Conservation (phyloP, 1,140 invertebrate species). For the Tetramorium simillimum region DNA sequence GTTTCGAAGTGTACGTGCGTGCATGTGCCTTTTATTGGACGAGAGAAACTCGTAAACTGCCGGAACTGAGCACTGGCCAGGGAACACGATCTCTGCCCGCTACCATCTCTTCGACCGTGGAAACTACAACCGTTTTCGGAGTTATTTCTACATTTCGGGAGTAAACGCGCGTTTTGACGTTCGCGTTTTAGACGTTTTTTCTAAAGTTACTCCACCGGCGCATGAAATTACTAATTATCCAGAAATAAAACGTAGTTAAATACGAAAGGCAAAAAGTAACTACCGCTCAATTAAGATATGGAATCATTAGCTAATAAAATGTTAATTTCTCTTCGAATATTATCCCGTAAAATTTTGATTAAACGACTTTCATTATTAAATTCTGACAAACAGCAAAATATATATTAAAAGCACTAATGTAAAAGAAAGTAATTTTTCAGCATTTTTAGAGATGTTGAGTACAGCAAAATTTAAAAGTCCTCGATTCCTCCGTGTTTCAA, state of each 20-base stretch:
- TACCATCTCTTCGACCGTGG: constrained; percentile 47
- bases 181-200: constrained; percentile 13
- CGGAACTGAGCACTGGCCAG: constrained; percentile 69
- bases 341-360: not conserved
- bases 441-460: not conserved
- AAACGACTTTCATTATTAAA: not conserved
- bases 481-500: not conserved
- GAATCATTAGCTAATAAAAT: constrained; percentile 6
- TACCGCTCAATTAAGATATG: not conserved
- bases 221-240: constrained; percentile 14
- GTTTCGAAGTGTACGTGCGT: constrained; percentile 15
- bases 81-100: constrained; percentile 59
- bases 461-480: not conserved
- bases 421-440: not conserved
- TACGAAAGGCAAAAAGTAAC: not conserved
- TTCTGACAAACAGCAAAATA: not conserved
- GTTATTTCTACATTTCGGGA: constrained; percentile 58
- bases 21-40: constrained; percentile 32
- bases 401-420: not conserved
- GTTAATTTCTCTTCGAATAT: not conserved
- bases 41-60: constrained; percentile 73
- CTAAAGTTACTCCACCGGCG: not conserved
- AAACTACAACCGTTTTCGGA: constrained; percentile 72
- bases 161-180: constrained; percentile 34
- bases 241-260: not conserved